Evolutionary conservation across 2,113 vertebrate species (phyloP).

Genomic region (Alligator sinensis): DNA sequence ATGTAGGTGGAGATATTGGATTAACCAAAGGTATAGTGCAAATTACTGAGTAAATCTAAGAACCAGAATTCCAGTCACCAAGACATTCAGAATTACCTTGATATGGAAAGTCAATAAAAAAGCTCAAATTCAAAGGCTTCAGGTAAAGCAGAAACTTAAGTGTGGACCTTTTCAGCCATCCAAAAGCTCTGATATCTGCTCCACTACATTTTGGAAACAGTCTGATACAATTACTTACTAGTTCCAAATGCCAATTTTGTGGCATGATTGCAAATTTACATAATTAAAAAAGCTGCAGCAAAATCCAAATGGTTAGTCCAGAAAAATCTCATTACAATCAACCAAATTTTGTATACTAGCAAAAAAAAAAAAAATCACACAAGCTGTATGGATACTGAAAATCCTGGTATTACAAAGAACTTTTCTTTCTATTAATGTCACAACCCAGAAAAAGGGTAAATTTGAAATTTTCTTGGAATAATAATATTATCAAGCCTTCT

Average conservation of each 20-base stretch:
- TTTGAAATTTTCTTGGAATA: not conserved
- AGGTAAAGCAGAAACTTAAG: constrained; percentile 8
- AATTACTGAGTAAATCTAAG: not conserved
- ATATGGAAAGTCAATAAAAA: not conserved
- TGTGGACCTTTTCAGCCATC: constrained; percentile 19
- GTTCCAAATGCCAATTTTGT: constrained; percentile 10
- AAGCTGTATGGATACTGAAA: not conserved
- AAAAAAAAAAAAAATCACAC: not conserved
- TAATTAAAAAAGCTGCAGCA: constrained; percentile 36
- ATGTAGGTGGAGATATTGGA: not conserved
- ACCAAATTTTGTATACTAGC: constrained; percentile 18
- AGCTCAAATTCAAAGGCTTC: not conserved
- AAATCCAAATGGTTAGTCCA: constrained; percentile 25
- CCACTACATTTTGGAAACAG: not conserved
- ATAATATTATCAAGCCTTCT: not conserved
- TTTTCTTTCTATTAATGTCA: not conserved
- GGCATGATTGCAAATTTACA: constrained; percentile 13
- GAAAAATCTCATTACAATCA: constrained; percentile 38
- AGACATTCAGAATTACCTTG: not conserved
- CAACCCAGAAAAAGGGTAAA: not conserved
- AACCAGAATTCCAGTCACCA: not conserved
- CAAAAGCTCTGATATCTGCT: not conserved
- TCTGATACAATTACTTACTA: not conserved
- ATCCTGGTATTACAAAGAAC: not conserved
- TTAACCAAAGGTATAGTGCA: not conserved